These are phyloP conservation scores for Leptoteleia sp. DNA, from an alignment of 1,140 invertebrate species.

Conservation along the genomic window DNA sequence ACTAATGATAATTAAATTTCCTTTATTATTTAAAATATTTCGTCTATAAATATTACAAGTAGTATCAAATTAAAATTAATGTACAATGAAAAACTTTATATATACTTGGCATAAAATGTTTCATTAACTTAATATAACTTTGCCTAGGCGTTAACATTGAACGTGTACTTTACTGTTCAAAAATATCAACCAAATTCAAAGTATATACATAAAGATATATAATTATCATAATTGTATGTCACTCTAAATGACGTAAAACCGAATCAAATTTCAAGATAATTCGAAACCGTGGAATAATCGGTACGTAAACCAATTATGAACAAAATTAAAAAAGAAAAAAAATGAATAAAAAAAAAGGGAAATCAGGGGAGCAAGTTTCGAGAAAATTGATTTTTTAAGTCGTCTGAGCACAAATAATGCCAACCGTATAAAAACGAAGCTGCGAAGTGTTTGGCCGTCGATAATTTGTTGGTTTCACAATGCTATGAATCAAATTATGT, in stretches of 20 bases:
- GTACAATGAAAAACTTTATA: too few relatives aligned
- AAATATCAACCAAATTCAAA: conserved; percentile 1
- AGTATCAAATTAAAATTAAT: too few relatives aligned
- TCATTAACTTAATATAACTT: background rate
- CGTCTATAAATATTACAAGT: too few relatives aligned
- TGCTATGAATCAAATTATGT: conserved; percentile 18
- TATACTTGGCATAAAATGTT: background rate
- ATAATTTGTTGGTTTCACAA: conserved; percentile 2
- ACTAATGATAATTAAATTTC: too few relatives aligned
- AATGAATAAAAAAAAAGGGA: too few relatives aligned
- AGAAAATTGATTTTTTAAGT: background rate
- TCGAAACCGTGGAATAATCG: too few relatives aligned
- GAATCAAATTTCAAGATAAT: background rate
- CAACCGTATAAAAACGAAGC: background rate
- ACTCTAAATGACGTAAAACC: background rate
- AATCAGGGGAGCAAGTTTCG: too few relatives aligned
- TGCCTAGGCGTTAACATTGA: background rate
- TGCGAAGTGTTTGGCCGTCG: background rate
- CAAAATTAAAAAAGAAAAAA: too few relatives aligned
- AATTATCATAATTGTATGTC: conserved; percentile 2
- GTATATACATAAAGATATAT: conserved; percentile 5
- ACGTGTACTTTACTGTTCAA: conserved; percentile 3
- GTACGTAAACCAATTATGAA: too few relatives aligned
- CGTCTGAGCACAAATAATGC: background rate
- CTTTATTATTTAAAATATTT: too few relatives aligned